Evolutionary conservation across 2,888 invertebrate genomes (phyloP), one percentile per base, ranked within the genome.

Genomic region (Trichacis sp.): DNA sequence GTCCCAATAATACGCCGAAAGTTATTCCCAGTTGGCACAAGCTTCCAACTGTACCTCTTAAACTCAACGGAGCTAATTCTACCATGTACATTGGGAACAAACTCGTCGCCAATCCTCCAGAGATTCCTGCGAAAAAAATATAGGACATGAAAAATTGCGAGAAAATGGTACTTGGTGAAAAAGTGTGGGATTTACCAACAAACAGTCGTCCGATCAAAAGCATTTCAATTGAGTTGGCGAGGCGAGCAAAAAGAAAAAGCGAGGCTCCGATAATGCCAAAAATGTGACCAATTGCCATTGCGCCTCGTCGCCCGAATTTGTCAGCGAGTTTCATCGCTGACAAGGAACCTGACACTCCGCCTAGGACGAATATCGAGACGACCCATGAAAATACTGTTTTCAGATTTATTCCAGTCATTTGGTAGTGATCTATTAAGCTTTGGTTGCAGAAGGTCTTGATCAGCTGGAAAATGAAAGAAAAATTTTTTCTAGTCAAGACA

Each of bases 31-130:
- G 86, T 70, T 94, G 94, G 75, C 93, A 93, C 5, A 93, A 87
- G 1, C 93, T 94, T 5, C 96, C 97, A 81, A 94, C 87, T 1
- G 94, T 89, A 8, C 97, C 97, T n/a, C 94, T 88, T 24, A 95
- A 85, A 4, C 86, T 85, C 1, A 89, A 73, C 0, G 97, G 96
- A 0, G 96, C 91, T 68, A 97, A 85, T 85, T 97, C 97, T 0
- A 93, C 90, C 77, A 97, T 86, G 85, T 97, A 97, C 92, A 97
- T 93, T 0, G 97, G 96, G 67, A 95, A 89, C 59, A 94, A 89
- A 71, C 93, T 92, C 17, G 96, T 96, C 52, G 93, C 92, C 36
- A 97, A 86, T 67, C 97, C 94, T 88, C 81, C 83, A 15, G 85
- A 71, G 77, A 85, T 70, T 71, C 77, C 81, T 77, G 49, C 9